Percentiles rank a stretch among this genome's conserved stretches.
Evolutionary conservation across 2,888 invertebrate species (phyloP).

Genomic region (Stenoptilia bipunctidactyla): DNA sequence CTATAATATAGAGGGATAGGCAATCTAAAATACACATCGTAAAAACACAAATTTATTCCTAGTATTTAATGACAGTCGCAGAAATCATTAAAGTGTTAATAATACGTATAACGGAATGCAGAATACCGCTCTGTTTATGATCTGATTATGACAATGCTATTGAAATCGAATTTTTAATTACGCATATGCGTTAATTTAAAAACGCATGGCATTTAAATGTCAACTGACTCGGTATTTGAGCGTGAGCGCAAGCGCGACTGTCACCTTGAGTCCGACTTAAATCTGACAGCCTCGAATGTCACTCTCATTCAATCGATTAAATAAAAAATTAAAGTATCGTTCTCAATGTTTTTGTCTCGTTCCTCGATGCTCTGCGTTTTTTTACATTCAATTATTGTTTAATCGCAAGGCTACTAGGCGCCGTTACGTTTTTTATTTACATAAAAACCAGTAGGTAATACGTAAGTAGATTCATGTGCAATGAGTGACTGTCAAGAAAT

Average conservation of each 20-base stretch:
- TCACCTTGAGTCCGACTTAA: slow-evolving; percentile 68
- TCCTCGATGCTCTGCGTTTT: slow-evolving; percentile 18
- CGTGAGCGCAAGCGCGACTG: slow-evolving; percentile 57
- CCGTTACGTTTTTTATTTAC: too few species aligned
- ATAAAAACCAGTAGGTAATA: too few species aligned
- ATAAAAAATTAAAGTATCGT: slow-evolving; percentile 44
- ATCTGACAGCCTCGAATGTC: slow-evolving; percentile 68
- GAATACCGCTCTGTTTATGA: too few species aligned
- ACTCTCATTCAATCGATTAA: slow-evolving; percentile 56
- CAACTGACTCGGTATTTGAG: slow-evolving; percentile 63
- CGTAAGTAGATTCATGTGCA: too few species aligned
- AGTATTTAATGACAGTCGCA: too few species aligned
- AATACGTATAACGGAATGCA: too few species aligned
- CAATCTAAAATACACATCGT: too few species aligned
- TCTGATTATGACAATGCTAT: slow-evolving; percentile 52
- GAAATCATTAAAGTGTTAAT: too few species aligned
- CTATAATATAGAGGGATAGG: too few species aligned
- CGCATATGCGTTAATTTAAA: slow-evolving; percentile 62
- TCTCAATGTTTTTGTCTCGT: slow-evolving; percentile 31
- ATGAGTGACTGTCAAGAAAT: too few species aligned
- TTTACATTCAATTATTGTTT: not conserved
- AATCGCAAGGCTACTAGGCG: too few species aligned
- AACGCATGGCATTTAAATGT: slow-evolving; percentile 71
- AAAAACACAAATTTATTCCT: too few species aligned
- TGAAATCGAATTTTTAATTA: slow-evolving; percentile 63